Conservation (phyloP, 2,113 vertebrate species). For the Ginglymostoma cirratum region DNA sequence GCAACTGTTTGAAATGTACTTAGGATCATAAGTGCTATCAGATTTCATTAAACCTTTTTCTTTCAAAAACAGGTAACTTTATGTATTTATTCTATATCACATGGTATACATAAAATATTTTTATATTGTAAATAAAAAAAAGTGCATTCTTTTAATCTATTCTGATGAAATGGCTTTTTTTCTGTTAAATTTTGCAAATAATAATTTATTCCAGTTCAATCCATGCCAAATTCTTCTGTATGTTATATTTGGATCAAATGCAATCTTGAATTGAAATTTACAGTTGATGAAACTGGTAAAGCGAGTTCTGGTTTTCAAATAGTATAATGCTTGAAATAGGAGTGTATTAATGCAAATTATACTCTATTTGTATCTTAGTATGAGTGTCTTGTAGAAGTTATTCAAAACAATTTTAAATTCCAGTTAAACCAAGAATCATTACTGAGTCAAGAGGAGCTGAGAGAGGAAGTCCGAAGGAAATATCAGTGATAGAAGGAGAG, state of each 20-base stretch:
- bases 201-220: not conserved
- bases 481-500: slow-evolving; percentile 70
- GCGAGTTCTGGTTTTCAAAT: not conserved
- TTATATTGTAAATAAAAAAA: not conserved
- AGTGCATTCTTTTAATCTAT: not conserved
- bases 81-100: not conserved
- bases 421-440: slow-evolving; percentile 77
- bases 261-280: not conserved
- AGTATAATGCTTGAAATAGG: slow-evolving; percentile 1
- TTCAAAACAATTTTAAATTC: slow-evolving; percentile 37
- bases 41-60: not conserved
- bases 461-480: slow-evolving; percentile 54
- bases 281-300: not conserved
- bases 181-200: not conserved
- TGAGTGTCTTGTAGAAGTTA: not conserved
- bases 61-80: not conserved
- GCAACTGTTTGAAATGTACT: not conserved
- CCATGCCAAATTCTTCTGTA: not conserved
- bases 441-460: slow-evolving; percentile 47
- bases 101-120: not conserved
- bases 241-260: not conserved
- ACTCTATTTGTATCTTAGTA: not conserved
- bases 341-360: not conserved
- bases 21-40: not conserved
- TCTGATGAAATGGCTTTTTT: not conserved